These are phyloP conservation scores for Cheilinus undulatus DNA, from an alignment of 2,113 vertebrate species.

Conservation along the genomic window DNA sequence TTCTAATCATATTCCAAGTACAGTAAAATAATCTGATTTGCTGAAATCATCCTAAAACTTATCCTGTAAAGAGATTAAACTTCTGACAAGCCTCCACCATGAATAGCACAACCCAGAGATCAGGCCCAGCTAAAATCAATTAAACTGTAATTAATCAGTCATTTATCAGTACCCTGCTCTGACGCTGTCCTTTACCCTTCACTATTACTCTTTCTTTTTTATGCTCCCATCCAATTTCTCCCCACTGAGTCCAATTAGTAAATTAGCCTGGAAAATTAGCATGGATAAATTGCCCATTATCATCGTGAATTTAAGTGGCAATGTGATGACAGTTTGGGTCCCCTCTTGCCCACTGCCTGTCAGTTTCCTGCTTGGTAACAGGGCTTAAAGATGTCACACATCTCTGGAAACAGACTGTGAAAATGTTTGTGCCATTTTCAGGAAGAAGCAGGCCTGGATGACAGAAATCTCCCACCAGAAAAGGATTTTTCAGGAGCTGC, in stretches of 20 bases:
- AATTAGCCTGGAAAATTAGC: constrained; percentile 63
- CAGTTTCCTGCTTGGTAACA: constrained; percentile 17
- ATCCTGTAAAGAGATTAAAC: neutral
- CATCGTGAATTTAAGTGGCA: constrained; percentile 35
- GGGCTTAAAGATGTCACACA: constrained; percentile 1
- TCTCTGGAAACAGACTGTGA: constrained; percentile 3
- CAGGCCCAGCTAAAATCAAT: constrained; percentile 36
- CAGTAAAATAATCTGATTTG: neutral
- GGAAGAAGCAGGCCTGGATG: neutral
- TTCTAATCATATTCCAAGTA: constrained; percentile 1
- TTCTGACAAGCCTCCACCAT: neutral
- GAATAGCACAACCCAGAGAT: constrained; percentile 24
- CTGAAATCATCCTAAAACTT: constrained; percentile 9
- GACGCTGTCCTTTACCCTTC: constrained; percentile 18
- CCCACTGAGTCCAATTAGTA: constrained; percentile 62
- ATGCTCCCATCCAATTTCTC: constrained; percentile 40
- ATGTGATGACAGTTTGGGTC: constrained; percentile 23
- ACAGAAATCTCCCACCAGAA: constrained; percentile 1
- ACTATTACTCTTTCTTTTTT: constrained; percentile 22
- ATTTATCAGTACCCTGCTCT: constrained; percentile 36
- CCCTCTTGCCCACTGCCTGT: constrained; percentile 6
- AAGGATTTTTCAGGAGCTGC: constrained; percentile 21
- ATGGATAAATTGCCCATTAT: constrained; percentile 61
- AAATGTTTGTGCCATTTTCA: constrained; percentile 30
- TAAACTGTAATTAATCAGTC: constrained; percentile 54